These are phyloP conservation scores for Panagrolaimus sp. DNA, from an alignment of 1,140 invertebrate species.

Conservation along the genomic window DNA sequence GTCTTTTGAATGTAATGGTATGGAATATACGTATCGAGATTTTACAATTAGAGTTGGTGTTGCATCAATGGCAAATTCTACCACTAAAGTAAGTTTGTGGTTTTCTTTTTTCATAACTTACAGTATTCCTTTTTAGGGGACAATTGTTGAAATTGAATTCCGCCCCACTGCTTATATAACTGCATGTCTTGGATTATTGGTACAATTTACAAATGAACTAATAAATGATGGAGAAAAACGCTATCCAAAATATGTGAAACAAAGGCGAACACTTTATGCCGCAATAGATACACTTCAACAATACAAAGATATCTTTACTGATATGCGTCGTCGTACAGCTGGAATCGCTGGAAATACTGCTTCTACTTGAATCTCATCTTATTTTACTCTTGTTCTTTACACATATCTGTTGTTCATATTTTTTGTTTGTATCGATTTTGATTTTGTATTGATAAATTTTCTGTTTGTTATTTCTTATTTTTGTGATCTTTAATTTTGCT, in stretches of 20 bases:
- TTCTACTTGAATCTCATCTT: too few species aligned
- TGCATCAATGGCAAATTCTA: slow-evolving; percentile 13
- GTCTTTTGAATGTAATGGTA: not conserved
- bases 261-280: not conserved
- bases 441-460: too few species aligned
- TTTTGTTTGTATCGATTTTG: too few species aligned
- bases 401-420: too few species aligned
- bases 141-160: slow-evolving; percentile 5
- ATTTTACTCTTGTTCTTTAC: too few species aligned
- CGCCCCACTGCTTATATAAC: too few species aligned
- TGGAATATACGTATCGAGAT: not conserved
- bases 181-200: not conserved
- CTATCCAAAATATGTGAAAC: not conserved
- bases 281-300: not conserved
- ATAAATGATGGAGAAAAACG: not conserved
- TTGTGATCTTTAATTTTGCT: too few species aligned
- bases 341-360: too few species aligned
- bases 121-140: not conserved
- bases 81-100: not conserved
- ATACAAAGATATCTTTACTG: not conserved
- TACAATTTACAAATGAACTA: not conserved
- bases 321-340: not conserved
- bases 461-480: too few species aligned
- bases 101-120: not conserved
- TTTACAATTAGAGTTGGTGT: slow-evolving; percentile 2